phyloP scores from a whole-genome alignment of 2,888 invertebrate genomes.

The Drosophila conformis region DNA sequence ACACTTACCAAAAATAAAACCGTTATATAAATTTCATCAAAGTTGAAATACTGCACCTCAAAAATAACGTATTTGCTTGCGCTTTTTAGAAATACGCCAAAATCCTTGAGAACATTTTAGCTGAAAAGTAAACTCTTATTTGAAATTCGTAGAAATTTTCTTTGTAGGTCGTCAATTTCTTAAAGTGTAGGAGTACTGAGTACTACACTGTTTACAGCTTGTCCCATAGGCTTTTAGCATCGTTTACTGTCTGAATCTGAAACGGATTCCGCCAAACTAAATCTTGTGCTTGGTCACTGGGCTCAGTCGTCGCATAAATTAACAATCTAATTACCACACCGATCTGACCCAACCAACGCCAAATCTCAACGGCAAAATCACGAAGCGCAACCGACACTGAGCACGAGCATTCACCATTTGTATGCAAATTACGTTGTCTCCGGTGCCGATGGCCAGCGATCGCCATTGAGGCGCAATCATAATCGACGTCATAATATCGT shows the following conservation, averaged over 20 bases:
- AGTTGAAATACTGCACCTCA: not conserved
- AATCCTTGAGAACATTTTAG: not conserved
- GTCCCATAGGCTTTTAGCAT: constrained; percentile 11
- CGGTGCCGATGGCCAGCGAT: constrained; percentile 32
- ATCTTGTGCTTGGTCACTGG: constrained; percentile 8
- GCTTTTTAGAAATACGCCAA: not conserved
- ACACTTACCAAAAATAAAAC: not conserved
- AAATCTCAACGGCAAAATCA: constrained; percentile 70
- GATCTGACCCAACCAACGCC: constrained; percentile 27
- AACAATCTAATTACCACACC: constrained; percentile 72
- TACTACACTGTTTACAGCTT: constrained; percentile 4
- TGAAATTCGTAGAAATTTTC: too few species aligned
- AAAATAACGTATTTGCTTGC: not conserved
- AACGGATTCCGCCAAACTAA: constrained; percentile 27
- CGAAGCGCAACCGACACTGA: constrained; percentile 77
- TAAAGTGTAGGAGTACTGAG: constrained; percentile 8
- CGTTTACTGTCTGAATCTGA: constrained; percentile 22
- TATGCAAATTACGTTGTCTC: constrained; percentile 71
- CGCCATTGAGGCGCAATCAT: constrained; percentile 65
- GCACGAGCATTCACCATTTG: constrained; percentile 80
- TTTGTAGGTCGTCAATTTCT: not conserved
- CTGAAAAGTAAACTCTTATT: not conserved
- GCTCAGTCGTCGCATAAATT: constrained; percentile 68
- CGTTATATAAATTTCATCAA: not conserved
- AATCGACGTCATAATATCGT: constrained; percentile 77